Base-by-base conservation (phyloP, 2,888 invertebrate genomes). In the Drosophila percnosoma region DNA sequence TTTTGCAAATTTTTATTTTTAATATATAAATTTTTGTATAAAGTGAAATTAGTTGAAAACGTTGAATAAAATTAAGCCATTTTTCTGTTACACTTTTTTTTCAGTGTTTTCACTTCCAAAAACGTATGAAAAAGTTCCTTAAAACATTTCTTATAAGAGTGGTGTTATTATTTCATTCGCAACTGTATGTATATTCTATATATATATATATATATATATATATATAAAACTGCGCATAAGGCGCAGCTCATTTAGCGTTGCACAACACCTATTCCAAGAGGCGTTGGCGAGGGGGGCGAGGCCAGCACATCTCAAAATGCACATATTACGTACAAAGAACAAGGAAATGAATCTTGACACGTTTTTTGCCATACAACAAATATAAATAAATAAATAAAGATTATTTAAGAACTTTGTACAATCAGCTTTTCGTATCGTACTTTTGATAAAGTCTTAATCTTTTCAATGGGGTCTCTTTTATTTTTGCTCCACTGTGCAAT, bases 191-290 rank as follows among this genome's bases (percentile, higher is more conserved):
- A 24, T 24, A 15, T 51, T 58, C 24, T 48, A 65, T 33, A 33
- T 53, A 40, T 42, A n/a, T 27, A 6, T 4, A 27, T 48, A 64
- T 33, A 42, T 53, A 40, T 53, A 11, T 34, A 10, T n/a, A 18
- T 27, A 53, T 53, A 15, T 34, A 53, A 15, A 82, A 84, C 79
- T 87, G 84, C 89, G 72, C 85, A 84, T 89, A 85, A 84, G 67
- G 80, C 80, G 68, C 72, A 87, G 83, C 83, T 85, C 73, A 84
- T 85, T 82, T 74, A 69, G 73, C 87, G 80, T 58, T 68, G 86
- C 73, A 79, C 79, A 87, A 76, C 24, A 27, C 34, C 49, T 29
- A 64, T 68, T 24, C 27, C 33, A n/a, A 49, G 40, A 13, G 48
- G 55, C 4, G 15, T 49, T 34, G 15, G 11, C 11, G 11, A 8